A percentile compares a stretch with the other conserved stretches of the same genome.
Evolutionary conservation across 2,797 vertebrate genomes (phyloP).

Genomic region (Cyprinella venusta): DNA sequence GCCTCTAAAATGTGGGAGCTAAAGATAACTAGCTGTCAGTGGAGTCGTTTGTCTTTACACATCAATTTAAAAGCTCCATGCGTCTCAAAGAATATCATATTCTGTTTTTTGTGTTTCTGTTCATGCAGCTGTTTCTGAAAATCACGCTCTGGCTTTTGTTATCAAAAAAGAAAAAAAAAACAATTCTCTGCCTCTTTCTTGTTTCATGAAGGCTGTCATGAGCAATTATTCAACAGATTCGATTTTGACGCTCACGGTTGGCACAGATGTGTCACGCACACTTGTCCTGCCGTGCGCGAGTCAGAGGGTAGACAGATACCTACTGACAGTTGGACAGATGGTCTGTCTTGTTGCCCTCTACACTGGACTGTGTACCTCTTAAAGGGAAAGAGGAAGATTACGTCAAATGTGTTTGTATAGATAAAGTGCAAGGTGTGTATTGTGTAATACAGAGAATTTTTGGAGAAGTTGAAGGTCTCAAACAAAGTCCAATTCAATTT

Average conservation of each 20-base stretch:
- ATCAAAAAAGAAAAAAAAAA: not conserved
- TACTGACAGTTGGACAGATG: constrained; percentile 33
- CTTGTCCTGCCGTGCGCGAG: constrained; percentile 21
- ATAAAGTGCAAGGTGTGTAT: not conserved
- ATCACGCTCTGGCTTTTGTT: constrained; percentile 13
- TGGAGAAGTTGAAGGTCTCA: not conserved
- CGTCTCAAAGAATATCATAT: not conserved
- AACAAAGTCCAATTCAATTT: not conserved
- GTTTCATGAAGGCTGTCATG: constrained; percentile 41
- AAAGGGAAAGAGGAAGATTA: constrained; percentile 21
- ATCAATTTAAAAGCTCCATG: not conserved
- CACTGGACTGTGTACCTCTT: constrained; percentile 3
- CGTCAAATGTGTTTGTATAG: not conserved
- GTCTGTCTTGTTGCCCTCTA: not conserved
- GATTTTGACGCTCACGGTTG: constrained; percentile 9
- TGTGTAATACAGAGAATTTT: no score
- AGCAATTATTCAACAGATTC: constrained; percentile 37
- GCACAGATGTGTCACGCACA: constrained; percentile 42
- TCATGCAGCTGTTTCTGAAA: constrained; percentile 8
- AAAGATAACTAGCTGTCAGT: constrained; percentile 28
- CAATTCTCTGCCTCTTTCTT: not conserved
- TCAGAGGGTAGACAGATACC: constrained; percentile 24
- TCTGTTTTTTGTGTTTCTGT: not conserved
- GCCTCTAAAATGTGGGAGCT: not conserved
- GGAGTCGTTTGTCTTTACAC: not conserved